phyloP scores from a whole-genome alignment of 2,797 vertebrate genomes.

The Platyrinchus mystaceus region DNA sequence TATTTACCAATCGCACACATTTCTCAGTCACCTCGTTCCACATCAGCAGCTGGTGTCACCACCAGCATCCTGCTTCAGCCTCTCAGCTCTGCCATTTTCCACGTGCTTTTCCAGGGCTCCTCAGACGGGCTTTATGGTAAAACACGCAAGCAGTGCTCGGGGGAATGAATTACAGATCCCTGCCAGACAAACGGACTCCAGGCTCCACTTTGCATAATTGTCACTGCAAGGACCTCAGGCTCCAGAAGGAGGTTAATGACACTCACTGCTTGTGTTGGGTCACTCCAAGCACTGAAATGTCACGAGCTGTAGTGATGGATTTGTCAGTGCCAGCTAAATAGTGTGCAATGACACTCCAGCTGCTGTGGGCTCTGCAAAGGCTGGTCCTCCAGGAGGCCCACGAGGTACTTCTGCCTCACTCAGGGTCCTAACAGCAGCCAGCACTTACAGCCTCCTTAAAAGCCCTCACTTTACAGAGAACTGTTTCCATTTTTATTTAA shows the following conservation, averaged over 20 bases:
- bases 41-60: background rate
- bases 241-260: background rate
- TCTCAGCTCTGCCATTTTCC: background rate
- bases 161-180: background rate
- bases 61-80: background rate
- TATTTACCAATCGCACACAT: background rate
- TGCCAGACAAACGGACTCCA: slow-evolving; percentile 7
- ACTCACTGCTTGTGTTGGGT: background rate
- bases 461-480: background rate
- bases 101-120: background rate
- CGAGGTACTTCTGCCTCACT: rapidly evolving
- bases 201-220: background rate
- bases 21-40: background rate
- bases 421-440: background rate
- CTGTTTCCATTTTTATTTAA: background rate
- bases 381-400: rapidly evolving
- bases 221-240: background rate
- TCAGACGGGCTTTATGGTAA: background rate
- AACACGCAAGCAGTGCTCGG: background rate
- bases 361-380: background rate
- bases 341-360: background rate
- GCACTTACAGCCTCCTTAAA: background rate
- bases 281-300: background rate
- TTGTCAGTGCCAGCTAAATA: background rate
- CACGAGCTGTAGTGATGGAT: background rate